Percentiles rank a stretch among this genome's conserved stretches.
These are phyloP conservation scores for Nomia melanderi DNA, from an alignment of 1,140 invertebrate genomes.

Conservation along the genomic window DNA sequence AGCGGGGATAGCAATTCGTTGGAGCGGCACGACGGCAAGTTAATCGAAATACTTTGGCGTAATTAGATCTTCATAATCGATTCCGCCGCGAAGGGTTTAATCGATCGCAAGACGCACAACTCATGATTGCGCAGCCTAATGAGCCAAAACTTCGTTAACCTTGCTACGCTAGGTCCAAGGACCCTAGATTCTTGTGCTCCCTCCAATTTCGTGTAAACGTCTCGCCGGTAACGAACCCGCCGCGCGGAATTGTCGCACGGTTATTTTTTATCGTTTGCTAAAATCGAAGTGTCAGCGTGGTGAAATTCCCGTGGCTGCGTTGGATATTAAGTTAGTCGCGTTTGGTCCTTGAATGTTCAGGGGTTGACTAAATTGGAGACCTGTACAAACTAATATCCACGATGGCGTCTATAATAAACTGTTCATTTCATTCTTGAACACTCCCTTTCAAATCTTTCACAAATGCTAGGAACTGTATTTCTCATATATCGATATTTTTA, in stretches of 20 bases:
- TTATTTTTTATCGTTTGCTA: neutral
- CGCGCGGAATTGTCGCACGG: neutral
- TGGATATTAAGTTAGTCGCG: neutral
- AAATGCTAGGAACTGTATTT: too few species aligned
- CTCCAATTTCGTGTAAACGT: constrained; percentile 6
- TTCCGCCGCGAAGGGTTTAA: constrained; percentile 21
- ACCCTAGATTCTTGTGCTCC: neutral
- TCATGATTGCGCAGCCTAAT: constrained; percentile 24
- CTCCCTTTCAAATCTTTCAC: too few species aligned
- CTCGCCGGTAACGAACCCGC: constrained; percentile 11
- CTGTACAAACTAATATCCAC: too few species aligned
- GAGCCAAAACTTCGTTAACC: constrained; percentile 40
- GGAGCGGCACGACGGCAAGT: neutral
- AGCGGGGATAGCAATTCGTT: neutral
- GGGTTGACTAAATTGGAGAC: too few species aligned
- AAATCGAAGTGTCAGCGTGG: neutral
- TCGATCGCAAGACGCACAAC: constrained; percentile 28
- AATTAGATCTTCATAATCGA: constrained; percentile 43
- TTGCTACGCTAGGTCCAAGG: neutral
- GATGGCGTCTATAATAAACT: too few species aligned
- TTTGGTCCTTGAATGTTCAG: too few species aligned
- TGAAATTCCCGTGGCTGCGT: neutral
- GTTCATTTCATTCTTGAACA: too few species aligned
- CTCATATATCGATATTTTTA: too few species aligned
- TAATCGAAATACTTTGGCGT: constrained; percentile 36